Evolutionary conservation across 1,140 invertebrate species (phyloP).

Genomic region (Drosophila eugracilis): DNA sequence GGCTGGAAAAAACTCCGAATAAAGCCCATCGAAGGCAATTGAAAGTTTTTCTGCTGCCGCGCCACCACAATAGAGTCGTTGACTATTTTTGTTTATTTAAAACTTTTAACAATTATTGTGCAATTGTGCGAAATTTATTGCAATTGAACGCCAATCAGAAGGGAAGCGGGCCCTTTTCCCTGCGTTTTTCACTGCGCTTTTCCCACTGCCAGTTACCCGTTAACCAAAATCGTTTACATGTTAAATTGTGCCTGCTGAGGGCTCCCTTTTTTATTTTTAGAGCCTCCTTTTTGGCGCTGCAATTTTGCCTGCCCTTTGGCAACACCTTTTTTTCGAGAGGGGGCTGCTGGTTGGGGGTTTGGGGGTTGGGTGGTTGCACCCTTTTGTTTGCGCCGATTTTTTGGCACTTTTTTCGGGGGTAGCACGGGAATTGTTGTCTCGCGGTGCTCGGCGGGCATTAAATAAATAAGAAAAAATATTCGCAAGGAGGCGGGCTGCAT

Average conservation of each 20-base stretch:
- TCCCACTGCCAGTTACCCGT: conserved; percentile 33
- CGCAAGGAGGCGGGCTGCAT: conserved; percentile 49
- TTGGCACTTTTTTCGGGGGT: conserved; percentile 62
- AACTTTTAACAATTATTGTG: conserved; percentile 84
- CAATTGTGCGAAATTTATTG: conserved; percentile 84
- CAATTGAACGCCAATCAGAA: conserved; percentile 81
- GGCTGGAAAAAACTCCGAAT: conserved; percentile 13
- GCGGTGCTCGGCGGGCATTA: conserved; percentile 65
- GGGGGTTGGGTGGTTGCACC: conserved; percentile 3
- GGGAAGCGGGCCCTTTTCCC: conserved; percentile 8
- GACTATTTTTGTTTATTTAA: conserved; percentile 76
- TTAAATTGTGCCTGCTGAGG: conserved; percentile 72
- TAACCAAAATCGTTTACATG: conserved; percentile 83
- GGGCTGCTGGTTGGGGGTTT: conserved; percentile 4
- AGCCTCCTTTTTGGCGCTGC: conserved; percentile 50
- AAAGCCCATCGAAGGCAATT: conserved; percentile 45
- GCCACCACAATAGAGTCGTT: conserved; percentile 49
- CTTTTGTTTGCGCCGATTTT: conserved; percentile 64
- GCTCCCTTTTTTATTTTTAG: neutral
- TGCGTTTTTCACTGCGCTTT: conserved; percentile 17
- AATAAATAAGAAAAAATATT: conserved; percentile 76
- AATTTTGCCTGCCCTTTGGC: conserved; percentile 80
- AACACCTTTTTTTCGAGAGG: conserved; percentile 65
- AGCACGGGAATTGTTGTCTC: conserved; percentile 60
- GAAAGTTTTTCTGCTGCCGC: conserved; percentile 55